Evolutionary conservation across 2,888 invertebrate species (phyloP).

Genomic region (Tetragonisca angustula): DNA sequence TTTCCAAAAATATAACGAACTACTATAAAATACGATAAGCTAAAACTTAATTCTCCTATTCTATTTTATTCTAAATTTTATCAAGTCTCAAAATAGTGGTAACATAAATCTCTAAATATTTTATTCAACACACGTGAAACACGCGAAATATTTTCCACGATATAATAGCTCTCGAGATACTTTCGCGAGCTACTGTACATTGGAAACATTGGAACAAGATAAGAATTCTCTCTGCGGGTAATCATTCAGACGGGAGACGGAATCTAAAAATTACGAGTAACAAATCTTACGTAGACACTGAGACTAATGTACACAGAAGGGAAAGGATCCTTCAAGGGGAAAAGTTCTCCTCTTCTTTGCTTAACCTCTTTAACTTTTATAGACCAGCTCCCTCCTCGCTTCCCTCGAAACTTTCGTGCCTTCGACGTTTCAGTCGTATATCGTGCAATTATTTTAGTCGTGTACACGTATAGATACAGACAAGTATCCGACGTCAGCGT

Average conservation of each 20-base stretch:
- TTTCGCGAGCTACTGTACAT: neutral
- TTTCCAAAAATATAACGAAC: too few species aligned
- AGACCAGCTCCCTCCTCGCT: constrained; percentile 30
- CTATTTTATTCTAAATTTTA: neutral
- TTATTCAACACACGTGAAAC: neutral
- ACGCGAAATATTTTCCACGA: neutral
- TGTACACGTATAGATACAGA: neutral
- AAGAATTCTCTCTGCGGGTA: constrained; percentile 30
- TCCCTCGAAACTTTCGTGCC: constrained; percentile 47
- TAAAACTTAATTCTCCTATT: too few species aligned
- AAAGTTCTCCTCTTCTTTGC: constrained; percentile 61
- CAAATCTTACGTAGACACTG: constrained; percentile 45
- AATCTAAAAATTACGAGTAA: constrained; percentile 51
- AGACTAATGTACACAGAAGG: constrained; percentile 48
- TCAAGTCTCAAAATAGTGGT: neutral
- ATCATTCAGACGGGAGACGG: constrained; percentile 39
- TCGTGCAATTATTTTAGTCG: constrained; percentile 52
- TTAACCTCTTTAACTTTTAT: constrained; percentile 66
- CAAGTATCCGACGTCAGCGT: constrained; percentile 7
- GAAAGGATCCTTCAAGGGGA: constrained; percentile 49
- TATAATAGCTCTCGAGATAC: neutral
- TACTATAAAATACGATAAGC: too few species aligned
- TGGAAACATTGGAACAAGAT: too few species aligned
- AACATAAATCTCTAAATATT: neutral
- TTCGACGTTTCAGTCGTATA: constrained; percentile 47